Evolutionary conservation across 1,140 invertebrate species (phyloP), one percentile per base, ranked within the genome.

Genomic region (Drosophila jambulina): DNA sequence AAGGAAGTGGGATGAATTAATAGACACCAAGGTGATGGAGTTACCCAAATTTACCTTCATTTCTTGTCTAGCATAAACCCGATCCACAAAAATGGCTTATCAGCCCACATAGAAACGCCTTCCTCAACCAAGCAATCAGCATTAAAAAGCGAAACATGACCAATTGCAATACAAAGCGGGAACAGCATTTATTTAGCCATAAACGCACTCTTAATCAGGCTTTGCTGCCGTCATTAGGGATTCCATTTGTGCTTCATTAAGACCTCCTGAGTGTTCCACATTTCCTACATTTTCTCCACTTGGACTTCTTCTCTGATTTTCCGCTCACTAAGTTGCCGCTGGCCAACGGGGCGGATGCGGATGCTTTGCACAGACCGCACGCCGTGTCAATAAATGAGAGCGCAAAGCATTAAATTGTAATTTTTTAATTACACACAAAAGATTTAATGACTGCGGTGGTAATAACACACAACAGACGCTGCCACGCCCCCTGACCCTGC

Each of bases 371-470:
- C 21, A 21, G 27, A 69, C 60, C 27, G 40, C 42, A 32, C 54
- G 42, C 67, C 54, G 45, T 87, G 80, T 83, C 84, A 83, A 87
- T 87, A 88, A 87, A 88, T 83, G 84, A 80, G 63, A 74, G 70
- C 67, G 65, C 74, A 70, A 71, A 68, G 84, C 84, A 87, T 88
- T 90, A 87, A 90, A 87, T 71, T 87, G 84, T 88, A 78, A 87
- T 87, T 87, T 88, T 88, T 87, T 87, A 87, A 87, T 87, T 87
- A 84, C 84, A 88, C 69, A 83, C 77, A 84, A 87, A 87, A 88
- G 84, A 88, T 90, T 87, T 88, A 87, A 88, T 84, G 84, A 78
- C 80, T 80, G 71, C 61, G 78, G 80, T 68, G 80, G 76, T 87
- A 83, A 87, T 80, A 87, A 84, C 65, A 76, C 65, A 88, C 80